A percentile compares a stretch with the other conserved stretches of the same genome.
Evolutionary conservation across 2,888 invertebrate genomes (phyloP).

Genomic region (Lasioglossum lativentre): DNA sequence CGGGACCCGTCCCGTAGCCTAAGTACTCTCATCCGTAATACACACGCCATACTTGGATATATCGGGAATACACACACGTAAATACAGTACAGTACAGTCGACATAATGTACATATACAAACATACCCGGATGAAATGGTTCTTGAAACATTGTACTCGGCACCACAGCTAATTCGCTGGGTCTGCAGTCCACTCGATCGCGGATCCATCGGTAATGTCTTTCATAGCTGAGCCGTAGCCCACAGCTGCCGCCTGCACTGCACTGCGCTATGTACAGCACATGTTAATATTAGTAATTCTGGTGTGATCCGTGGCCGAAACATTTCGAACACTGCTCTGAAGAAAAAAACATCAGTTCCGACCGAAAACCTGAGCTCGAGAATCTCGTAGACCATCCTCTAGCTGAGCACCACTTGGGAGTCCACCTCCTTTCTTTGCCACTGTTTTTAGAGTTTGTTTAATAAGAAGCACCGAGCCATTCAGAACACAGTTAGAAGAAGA

Average conservation of each 20-base stretch:
- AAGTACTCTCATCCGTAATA: slow-evolving; percentile 65
- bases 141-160: slow-evolving; percentile 67
- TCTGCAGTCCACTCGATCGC: slow-evolving; percentile 79
- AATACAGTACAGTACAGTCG: slow-evolving; percentile 79
- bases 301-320: slow-evolving; percentile 75
- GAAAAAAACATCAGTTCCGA: not conserved
- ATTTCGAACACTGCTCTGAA: not conserved
- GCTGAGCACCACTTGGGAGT: too few species aligned
- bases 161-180: slow-evolving; percentile 72
- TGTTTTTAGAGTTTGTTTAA: not conserved
- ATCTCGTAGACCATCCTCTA: not conserved
- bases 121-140: slow-evolving; percentile 72
- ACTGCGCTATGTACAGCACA: slow-evolving; percentile 84
- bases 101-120: slow-evolving; percentile 84
- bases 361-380: not conserved
- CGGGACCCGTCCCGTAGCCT: slow-evolving; percentile 13
- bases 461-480: not conserved
- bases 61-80: slow-evolving; percentile 84
- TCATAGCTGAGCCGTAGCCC: slow-evolving; percentile 83
- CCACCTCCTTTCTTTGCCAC: not conserved
- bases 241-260: slow-evolving; percentile 84
- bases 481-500: not conserved
- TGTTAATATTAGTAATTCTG: slow-evolving; percentile 78
- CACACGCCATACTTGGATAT: slow-evolving; percentile 76
- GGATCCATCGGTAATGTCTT: slow-evolving; percentile 76